A percentile compares a stretch with the other conserved stretches of the same genome.
These are phyloP conservation scores for Pocillopora grandis DNA, from an alignment of 92 coral and sea anemone species.

Conservation along the genomic window DNA sequence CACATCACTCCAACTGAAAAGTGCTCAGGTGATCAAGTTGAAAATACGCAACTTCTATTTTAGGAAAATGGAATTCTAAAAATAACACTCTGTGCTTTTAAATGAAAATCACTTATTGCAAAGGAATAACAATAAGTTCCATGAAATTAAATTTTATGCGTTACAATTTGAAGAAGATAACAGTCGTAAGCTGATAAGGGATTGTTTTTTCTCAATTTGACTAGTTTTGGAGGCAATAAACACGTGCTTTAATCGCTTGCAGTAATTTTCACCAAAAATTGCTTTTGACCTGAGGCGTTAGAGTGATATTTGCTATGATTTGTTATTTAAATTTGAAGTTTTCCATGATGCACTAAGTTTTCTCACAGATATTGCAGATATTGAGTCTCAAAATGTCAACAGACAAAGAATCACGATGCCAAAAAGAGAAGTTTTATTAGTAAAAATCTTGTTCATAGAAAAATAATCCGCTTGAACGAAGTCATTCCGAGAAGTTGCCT, in stretches of 20 bases:
- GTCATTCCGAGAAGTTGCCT: not conserved
- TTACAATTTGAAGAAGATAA: no score
- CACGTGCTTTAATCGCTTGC: no score
- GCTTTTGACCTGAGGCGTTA: no score
- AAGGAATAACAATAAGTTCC: not conserved
- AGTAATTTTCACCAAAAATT: no score
- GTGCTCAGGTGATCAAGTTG: no score
- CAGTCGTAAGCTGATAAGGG: no score
- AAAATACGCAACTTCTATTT: no score
- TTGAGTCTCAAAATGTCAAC: constrained; percentile 4
- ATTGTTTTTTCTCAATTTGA: no score
- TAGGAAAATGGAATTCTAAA: constrained; percentile 23
- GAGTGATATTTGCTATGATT: no score
- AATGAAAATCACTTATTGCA: constrained; percentile 10
- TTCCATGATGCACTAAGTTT: not conserved
- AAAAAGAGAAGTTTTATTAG: not conserved
- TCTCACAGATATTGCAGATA: constrained; percentile 37
- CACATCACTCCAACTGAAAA: no score
- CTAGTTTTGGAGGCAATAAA: no score
- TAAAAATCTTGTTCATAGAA: not conserved
- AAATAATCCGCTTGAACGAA: no score
- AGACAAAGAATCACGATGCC: constrained; percentile 34
- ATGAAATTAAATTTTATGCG: not conserved
- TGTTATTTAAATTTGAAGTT: not conserved
- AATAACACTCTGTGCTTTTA: not conserved